Base-by-base conservation (phyloP, 2,888 invertebrate species). In the Notodromas monacha region DNA sequence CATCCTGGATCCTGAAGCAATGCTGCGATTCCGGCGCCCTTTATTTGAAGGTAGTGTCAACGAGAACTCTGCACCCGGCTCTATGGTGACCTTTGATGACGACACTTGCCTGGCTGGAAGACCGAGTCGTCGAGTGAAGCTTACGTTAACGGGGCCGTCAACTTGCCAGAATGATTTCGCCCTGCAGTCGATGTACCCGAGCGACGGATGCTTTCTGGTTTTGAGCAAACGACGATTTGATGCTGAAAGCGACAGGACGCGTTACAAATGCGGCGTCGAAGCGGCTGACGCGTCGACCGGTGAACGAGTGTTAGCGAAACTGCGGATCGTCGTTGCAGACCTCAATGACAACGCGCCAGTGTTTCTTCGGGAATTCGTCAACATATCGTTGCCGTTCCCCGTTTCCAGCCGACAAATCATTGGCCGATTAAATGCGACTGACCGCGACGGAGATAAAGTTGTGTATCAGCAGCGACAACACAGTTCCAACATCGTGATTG, bases 291-390 rank as follows among this genome's bases (percentile, higher is more conserved):
- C 63, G 14, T 63, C 65, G 39, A 72, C 68, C 27, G 60, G 72
- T 29, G 76, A 74, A 47, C 68, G 65, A 40, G 72, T 74, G 0
- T 61, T 64, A 14, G 64, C 74, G n/a, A 66, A 65, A 37, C 59
- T 84, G 8, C 56, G 57, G 28, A 57, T 86, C 26, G 60, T 61
- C 12, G 61, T 89, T 14, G 53, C 64, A 14, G 79, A 86, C 45
- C 72, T 72, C 46, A 86, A 86, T 47, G 86, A 86, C 49, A 84
- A 86, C 47, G 63, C 68, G 36, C 86, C 84, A 1, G 57, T 68
- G 21, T 81, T 84, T 47, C 57, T 68, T 29, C 79, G 79, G 46
- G 61, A 65, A 39, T 79, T 77, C 45, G 42, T 36, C 26, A n/a
- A n/a, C n/a, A n/a, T n/a, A n/a, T 35, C 46, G 14, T 45, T 54